Evolutionary conservation across 2,797 vertebrate genomes (phyloP), one percentile per base, ranked within the genome.

Genomic region (Erethizon dorsatum): DNA sequence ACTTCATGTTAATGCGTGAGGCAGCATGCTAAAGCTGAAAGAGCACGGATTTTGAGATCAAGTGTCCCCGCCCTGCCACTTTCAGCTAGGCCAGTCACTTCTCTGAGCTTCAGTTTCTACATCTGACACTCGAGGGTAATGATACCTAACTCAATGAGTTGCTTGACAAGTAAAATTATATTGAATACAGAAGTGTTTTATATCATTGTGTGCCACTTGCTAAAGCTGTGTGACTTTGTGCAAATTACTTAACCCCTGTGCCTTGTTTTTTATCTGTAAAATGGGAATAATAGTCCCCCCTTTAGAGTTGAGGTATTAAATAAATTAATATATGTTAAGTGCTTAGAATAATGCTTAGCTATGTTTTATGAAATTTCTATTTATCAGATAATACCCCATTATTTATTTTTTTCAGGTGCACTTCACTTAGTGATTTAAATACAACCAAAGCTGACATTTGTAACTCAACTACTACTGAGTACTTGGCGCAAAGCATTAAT

Each of bases 1-100:
- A 14, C 78, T 50, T 79, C 82, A 45, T 82, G 95, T 84, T 69
- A 94, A 93, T 65, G 59, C 67, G 87, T 41, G 83, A 96, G n/a
- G 45, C 91, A 73, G 59, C 85, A 26, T 41, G 63, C 41, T 13
- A n/a, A 1, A 67, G 84, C 82, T 92, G 83, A 85, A 86, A 94
- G 77, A 90, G 80, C 56, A 28, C 6, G 59, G 20, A 33, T 78
- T 90, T 89, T 71, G 50, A 78, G 73, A 80, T 93, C 88, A 89
- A 47, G 45, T 12, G 75, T 92, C 75, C 69, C 20, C 28, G 2
- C 69, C 41, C 75, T 83, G 79, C 88, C 83, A 57, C 56, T 88
- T 91, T 73, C 17, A 67, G 65, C 5, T 11, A 82, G 69, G 28
- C 28, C 33, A 26, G 88, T 45, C 80, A 84, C 63, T 88, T 67